Conservation (phyloP, 35 echinoderm and acorn worm species). For the Strongylocentrotus purpuratus region DNA sequence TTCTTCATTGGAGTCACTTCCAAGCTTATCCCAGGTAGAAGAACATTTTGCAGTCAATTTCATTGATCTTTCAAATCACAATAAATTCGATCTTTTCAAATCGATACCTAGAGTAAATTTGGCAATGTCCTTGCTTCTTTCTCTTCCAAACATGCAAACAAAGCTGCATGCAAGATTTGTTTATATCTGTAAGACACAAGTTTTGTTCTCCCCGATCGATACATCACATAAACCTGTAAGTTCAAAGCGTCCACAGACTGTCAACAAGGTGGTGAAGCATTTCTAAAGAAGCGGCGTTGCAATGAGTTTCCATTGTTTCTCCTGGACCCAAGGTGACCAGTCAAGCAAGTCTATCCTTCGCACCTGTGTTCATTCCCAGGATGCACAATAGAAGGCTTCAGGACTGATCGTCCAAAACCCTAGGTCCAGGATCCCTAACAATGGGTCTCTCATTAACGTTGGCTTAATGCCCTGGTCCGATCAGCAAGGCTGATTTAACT, state of each 20-base stretch:
- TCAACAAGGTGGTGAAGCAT: background rate
- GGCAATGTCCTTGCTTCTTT: background rate
- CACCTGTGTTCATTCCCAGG: background rate
- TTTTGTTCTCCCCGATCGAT: background rate
- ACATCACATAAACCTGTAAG: background rate
- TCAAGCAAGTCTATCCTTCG: background rate
- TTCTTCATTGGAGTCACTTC: background rate
- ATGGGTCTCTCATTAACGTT: background rate
- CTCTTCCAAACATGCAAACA: background rate
- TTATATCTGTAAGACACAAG: background rate
- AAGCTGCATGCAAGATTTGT: background rate
- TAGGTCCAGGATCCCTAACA: background rate
- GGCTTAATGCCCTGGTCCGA: background rate
- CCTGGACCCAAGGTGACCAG: background rate
- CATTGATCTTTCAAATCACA: background rate
- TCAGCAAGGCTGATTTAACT: background rate
- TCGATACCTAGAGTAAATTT: background rate
- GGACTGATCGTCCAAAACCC: background rate
- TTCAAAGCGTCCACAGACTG: background rate
- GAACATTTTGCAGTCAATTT: background rate
- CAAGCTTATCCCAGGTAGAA: background rate
- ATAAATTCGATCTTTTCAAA: background rate
- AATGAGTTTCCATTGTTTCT: slow-evolving; percentile 5
- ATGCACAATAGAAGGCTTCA: background rate
- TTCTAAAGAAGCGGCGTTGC: background rate